Evolutionary conservation across 2,113 vertebrate species (phyloP), one percentile per base, ranked within the genome.

Genomic region (Muntiacus muntjak): DNA sequence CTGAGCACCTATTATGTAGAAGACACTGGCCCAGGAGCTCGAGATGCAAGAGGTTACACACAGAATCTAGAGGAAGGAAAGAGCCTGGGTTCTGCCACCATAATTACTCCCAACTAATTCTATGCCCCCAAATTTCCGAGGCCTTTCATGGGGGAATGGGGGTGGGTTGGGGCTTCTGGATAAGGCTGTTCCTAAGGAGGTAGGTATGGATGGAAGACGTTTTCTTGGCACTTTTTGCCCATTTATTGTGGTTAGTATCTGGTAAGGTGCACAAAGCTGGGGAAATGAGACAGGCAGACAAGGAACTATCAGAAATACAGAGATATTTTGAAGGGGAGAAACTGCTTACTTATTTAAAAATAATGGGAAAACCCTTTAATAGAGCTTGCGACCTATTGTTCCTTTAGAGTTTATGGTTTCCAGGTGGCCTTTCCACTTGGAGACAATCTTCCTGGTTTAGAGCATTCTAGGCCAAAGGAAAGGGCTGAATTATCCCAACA

Each of bases 261-360:
- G 62, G 30, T 40, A 86, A 86, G 47, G 58, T 60, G 28, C n/a
- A 67, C 36, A 47, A 55, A 91, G 54, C 40, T 57, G 28, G 50
- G 58, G 74, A 89, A 92, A 95, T 83, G 45, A 96, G 84, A 95
- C 36, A 62, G 89, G 64, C 52, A 95, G 67, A 88, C 5, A 62
- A 89, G 57, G 79, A 92, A 89, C 47, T 83, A 89, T 54, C 33
- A 78, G 54, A 95, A 93, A 93, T 25, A 85, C 28, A 81, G 62
- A 88, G 54, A 89, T 30, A 96, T 33, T 94, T 60, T 78, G 67
- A 97, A 83, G 40, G 71, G 82, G n/a, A 40, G 23, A 87, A 81
- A 74, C 76, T 85, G n/a, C 62, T 89, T 86, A 89, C 55, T 89
- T 86, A 89, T 91, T 89, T 67, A 88, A 97, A 95, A 81, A 64